These are phyloP conservation scores for Pelecanus crispus DNA, from an alignment of 2,113 vertebrate genomes.

Conservation along the genomic window DNA sequence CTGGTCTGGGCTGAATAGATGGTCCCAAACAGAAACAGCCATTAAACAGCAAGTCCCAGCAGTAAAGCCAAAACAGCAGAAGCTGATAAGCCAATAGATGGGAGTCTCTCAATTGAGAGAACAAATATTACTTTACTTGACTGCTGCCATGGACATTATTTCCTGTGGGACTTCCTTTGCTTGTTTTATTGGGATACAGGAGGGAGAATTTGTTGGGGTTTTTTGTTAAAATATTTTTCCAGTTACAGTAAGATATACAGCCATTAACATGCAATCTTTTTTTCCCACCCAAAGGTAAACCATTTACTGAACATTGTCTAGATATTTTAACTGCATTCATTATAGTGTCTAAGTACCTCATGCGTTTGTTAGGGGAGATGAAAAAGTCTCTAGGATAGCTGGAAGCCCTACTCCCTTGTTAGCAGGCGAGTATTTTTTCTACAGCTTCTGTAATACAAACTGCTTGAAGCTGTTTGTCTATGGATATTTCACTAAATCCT, in stretches of 20 bases:
- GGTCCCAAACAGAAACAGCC: not conserved
- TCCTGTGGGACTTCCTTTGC: not conserved
- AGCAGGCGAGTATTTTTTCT: constrained; percentile 3
- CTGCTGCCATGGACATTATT: not conserved
- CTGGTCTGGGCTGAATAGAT: not conserved
- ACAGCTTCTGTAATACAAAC: constrained; percentile 4
- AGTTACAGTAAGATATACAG: constrained; percentile 22
- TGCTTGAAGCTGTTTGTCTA: constrained; percentile 12
- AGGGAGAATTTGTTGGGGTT: not conserved
- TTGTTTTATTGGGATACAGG: not conserved
- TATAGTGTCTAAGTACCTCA: not conserved
- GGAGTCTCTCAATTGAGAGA: not conserved
- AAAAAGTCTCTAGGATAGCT: not conserved
- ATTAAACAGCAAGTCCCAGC: not conserved
- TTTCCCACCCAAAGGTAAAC: not conserved
- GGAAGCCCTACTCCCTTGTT: not conserved
- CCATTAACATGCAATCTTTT: constrained; percentile 30
- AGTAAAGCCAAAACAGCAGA: not conserved
- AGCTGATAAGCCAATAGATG: not conserved
- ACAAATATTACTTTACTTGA: not conserved
- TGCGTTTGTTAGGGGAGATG: not conserved
- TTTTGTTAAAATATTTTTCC: not conserved
- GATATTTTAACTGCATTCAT: constrained; percentile 35
- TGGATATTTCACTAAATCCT: not conserved
- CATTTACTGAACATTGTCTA: not conserved